Percentiles rank a stretch among this genome's conserved stretches.
phyloP scores from a whole-genome alignment of 2,113 vertebrate genomes.

The Anser brachyrhynchus region DNA sequence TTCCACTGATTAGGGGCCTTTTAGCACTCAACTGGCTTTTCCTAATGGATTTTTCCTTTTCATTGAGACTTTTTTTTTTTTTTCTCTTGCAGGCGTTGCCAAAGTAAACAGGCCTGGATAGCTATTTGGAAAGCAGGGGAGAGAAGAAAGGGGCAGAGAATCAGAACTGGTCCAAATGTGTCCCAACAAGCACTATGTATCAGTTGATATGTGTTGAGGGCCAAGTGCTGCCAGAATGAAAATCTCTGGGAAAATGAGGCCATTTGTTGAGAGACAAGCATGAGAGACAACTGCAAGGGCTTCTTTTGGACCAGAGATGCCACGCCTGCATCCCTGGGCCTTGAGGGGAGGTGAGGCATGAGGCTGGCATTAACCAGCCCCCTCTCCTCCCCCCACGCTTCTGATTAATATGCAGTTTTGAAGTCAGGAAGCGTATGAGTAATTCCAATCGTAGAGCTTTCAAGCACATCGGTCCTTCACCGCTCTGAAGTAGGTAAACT shows the following conservation, averaged over 20 bases:
- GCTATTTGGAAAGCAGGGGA: slow-evolving; percentile 44
- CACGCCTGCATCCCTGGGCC: background rate
- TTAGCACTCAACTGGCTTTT: slow-evolving; percentile 70
- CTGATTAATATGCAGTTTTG: background rate
- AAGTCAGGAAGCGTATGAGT: background rate
- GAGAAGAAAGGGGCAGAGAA: slow-evolving; percentile 39
- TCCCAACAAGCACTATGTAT: slow-evolving; percentile 29
- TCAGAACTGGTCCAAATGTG: slow-evolving; percentile 15
- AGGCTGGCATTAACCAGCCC: background rate
- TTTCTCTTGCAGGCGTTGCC: slow-evolving; percentile 31
- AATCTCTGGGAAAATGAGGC: background rate
- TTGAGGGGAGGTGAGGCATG: background rate
- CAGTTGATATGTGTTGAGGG: background rate
- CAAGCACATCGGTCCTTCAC: background rate
- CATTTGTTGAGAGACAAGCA: background rate
- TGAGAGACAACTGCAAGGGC: background rate
- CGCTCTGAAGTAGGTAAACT: background rate
- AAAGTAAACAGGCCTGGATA: slow-evolving; percentile 54
- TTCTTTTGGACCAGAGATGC: background rate
- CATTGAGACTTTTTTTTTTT: background rate
- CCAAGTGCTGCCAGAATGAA: slow-evolving; percentile 18
- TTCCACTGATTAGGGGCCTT: slow-evolving; percentile 71
- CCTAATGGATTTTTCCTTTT: slow-evolving; percentile 73
- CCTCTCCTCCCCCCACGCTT: background rate
- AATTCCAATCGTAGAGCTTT: background rate